Percentiles rank a stretch among this genome's conserved stretches.
phyloP scores from a whole-genome alignment of 2,113 vertebrate genomes.

The Origma solitaria region DNA sequence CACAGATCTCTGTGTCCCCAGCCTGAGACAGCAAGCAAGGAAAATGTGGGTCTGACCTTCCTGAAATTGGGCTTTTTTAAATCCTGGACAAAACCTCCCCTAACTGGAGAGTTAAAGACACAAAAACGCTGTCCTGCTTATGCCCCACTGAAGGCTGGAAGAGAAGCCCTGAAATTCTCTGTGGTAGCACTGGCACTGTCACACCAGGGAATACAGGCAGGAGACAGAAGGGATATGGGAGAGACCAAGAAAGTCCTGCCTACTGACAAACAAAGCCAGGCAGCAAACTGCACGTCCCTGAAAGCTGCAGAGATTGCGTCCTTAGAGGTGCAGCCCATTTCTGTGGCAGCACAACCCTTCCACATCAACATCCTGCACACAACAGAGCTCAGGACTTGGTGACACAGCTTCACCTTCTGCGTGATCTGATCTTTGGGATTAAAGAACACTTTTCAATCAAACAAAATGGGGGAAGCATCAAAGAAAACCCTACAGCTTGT shows the following conservation, averaged over 20 bases:
- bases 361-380: not conserved
- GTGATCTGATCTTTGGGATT: not conserved
- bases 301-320: accelerated
- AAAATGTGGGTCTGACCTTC: not conserved
- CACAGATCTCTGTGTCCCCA: not conserved
- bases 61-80: not conserved
- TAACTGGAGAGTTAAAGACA: not conserved
- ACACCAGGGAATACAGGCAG: not conserved
- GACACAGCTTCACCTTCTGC: not conserved
- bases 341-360: not conserved
- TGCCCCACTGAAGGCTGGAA: not conserved
- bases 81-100: not conserved
- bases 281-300: not conserved
- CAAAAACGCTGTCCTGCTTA: not conserved
- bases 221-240: not conserved
- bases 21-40: not conserved
- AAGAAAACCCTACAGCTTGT: not conserved
- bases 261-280: not conserved
- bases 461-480: not conserved
- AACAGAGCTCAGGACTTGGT: not conserved
- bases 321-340: not conserved
- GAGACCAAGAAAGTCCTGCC: not conserved
- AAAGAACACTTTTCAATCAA: not conserved
- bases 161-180: not conserved
- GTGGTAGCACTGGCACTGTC: not conserved